A percentile compares a stretch with the other conserved stretches of the same genome.
phyloP scores from a whole-genome alignment of 2,113 vertebrate species.

The Mola mola region DNA sequence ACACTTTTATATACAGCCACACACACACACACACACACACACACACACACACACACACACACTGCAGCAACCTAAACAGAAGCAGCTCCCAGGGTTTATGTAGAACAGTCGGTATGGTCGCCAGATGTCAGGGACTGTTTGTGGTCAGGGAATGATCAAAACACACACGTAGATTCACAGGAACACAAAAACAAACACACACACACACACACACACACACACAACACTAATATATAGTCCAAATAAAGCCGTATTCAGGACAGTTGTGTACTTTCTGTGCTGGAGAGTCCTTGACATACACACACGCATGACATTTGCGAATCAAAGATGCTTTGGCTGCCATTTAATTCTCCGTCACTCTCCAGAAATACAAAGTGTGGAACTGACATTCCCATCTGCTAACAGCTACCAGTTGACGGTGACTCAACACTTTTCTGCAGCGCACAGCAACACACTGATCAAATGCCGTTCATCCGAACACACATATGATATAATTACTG shows the following conservation, averaged over 20 bases:
- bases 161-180: constrained; percentile 17
- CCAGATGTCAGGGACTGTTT: constrained; percentile 63
- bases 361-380: constrained; percentile 4
- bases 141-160: constrained; percentile 49
- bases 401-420: too few species aligned
- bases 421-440: not conserved
- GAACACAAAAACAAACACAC: constrained; percentile 12
- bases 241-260: too few species aligned
- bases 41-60: constrained; percentile 12
- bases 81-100: constrained; percentile 57
- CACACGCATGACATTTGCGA: not conserved
- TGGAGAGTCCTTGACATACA: constrained; percentile 1
- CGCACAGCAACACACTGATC: too few species aligned
- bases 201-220: constrained; percentile 1
- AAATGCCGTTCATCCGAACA: too few species aligned
- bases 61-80: constrained; percentile 35
- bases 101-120: constrained; percentile 48
- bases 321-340: constrained; percentile 10
- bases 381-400: not conserved
- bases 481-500: too few species aligned
- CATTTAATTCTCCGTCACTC: constrained; percentile 6
- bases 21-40: constrained; percentile 26
- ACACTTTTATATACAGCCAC: constrained; percentile 34
- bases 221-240: constrained; percentile 14
- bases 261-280: not conserved